Evolutionary conservation across 2,113 vertebrate genomes (phyloP), one percentile per base, ranked within the genome.

Genomic region (Gymnobelideus leadbeateri): DNA sequence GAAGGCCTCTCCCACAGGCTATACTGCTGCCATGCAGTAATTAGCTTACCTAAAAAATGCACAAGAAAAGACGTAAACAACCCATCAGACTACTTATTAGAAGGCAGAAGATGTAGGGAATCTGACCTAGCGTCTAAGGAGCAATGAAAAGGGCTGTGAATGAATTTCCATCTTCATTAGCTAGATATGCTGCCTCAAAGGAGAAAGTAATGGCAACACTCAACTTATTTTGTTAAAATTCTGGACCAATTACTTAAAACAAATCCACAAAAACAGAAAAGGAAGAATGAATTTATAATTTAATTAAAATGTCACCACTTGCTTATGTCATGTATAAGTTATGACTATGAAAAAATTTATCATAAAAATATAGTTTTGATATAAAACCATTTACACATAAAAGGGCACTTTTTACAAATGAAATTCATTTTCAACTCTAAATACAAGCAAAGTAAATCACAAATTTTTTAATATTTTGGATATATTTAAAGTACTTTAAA

Each of bases 321-420:
- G 28, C 95, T 94, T 90, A 90, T 24, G 89, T 93, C 93, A 54
- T 89, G 92, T 89, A 89, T 68, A 93, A 94, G 90, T 94, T 84
- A 55, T 54, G 23, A 54, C 53, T 55, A 89, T 93, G 19, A 47
- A 93, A 94, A 90, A 89, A 4, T 61, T 21, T 92, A 50, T 93
- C 54, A 51, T 37, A 93, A 92, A 91, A 92, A 43, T 92, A 31
- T 52, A 95, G 50, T 92, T 90, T 92, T 92, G 95, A 90, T 46
- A 94, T 19, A 49, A 55, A 92, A 28, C 31, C 31, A 68, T 54
- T 94, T 95, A 77, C 94, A 89, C 37, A 7, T 93, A 11, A 90
- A 94, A 51, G n/a, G 28, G 61, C 61, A 92, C 50, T 24, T 93
- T 90, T 51, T 24, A 16, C 2, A 77, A 7, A 51, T 43, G 23